Conservation (phyloP, 2,888 invertebrate species). For the Chelonus formosanus region DNA sequence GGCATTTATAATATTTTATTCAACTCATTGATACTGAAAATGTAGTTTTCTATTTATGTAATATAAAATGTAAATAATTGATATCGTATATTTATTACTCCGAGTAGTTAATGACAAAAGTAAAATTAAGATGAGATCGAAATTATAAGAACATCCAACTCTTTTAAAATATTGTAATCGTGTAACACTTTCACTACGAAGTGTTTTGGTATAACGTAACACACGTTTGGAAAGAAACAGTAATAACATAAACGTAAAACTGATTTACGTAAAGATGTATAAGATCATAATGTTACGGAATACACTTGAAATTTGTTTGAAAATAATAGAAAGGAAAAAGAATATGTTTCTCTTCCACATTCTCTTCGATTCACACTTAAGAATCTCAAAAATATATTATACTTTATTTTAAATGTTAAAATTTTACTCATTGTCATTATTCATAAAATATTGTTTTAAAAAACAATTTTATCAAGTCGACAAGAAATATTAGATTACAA, state of each 20-base stretch:
- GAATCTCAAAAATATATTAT: too few relatives aligned
- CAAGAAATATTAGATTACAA: too few relatives aligned
- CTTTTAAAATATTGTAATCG: neutral
- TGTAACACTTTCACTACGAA: constrained; percentile 12
- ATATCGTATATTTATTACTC: neutral
- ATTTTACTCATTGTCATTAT: too few relatives aligned
- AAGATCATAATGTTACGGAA: constrained; percentile 12
- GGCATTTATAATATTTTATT: constrained; percentile 1
- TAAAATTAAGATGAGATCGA: neutral
- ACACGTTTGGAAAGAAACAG: constrained; percentile 3
- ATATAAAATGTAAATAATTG: neutral
- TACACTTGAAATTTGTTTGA: constrained; percentile 9
- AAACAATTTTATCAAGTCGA: too few relatives aligned
- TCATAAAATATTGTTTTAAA: too few relatives aligned
- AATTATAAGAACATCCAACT: neutral
- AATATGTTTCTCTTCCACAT: neutral
- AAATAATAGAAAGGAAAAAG: neutral
- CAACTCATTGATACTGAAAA: constrained; percentile 1
- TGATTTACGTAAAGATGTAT: constrained; percentile 12
- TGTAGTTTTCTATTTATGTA: neutral
- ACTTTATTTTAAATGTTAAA: too few relatives aligned
- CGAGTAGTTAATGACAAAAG: too few relatives aligned
- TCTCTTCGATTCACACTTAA: too few relatives aligned
- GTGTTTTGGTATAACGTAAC: constrained; percentile 2
- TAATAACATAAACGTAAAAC: constrained; percentile 19